Percentiles rank a stretch among this genome's conserved stretches.
phyloP scores from a whole-genome alignment of 2,113 vertebrate species.

The Lipophrys pholis region DNA sequence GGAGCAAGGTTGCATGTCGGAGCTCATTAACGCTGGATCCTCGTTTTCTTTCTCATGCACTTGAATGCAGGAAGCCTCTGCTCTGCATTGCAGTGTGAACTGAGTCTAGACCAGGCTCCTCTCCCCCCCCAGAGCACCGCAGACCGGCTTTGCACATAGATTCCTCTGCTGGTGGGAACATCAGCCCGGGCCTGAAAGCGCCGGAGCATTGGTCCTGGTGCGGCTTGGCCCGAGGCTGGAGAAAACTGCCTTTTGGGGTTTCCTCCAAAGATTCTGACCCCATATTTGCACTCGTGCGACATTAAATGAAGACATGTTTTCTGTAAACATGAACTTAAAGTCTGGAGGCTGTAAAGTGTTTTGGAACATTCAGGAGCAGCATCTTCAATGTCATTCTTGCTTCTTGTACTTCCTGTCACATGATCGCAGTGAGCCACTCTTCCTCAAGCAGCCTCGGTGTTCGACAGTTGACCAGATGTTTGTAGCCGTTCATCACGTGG shows the following conservation, averaged over 20 bases:
- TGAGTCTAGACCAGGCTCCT: slow-evolving; percentile 58
- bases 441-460: slow-evolving; percentile 35
- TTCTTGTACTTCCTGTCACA: slow-evolving; percentile 67
- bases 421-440: no score
- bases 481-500: no score
- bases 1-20: slow-evolving; percentile 61
- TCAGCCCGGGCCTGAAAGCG: no score
- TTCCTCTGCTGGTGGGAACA: no score
- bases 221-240: no score
- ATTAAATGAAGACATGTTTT: background rate
- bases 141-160: no score
- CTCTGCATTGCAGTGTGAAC: slow-evolving; percentile 80
- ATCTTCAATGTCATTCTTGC: slow-evolving; percentile 57
- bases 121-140: slow-evolving; percentile 38
- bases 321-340: background rate
- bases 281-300: no score
- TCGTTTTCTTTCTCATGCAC: slow-evolving; percentile 52
- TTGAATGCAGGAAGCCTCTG: slow-evolving; percentile 58
- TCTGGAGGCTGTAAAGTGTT: background rate
- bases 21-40: slow-evolving; percentile 62
- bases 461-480: slow-evolving; percentile 3
- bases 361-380: slow-evolving; percentile 24
- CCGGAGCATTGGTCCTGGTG: no score
- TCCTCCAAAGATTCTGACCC: no score
- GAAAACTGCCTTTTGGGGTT: no score